Base-by-base conservation (phyloP, 2,888 invertebrate species). In the Tinea trinotella region DNA sequence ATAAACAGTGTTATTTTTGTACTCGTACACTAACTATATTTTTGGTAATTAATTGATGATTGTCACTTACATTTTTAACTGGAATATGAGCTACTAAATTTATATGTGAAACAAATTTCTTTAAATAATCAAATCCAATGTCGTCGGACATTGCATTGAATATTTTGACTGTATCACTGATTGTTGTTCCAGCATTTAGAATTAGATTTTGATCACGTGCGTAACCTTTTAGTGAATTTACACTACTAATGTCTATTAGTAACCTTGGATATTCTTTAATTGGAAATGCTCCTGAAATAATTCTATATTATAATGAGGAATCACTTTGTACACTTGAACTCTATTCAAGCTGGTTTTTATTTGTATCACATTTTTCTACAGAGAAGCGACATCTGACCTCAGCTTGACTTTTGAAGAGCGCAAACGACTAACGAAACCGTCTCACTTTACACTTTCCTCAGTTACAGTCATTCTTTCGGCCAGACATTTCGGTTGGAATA, bases 261-360 rank as follows among this genome's bases (percentile, higher is more conserved):
- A 55, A 34, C 18, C 20, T 12, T 13, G 55, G 55, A 36, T 55
- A 50, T 6, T 34, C 55, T 17, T 48, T 30, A 12, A 55, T 55
- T 50, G 55, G 55, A 15, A 40, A 55, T n/a, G 55, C 55, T 12
- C 55, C 55, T 55, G 40, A 22, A 54, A 54, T 30, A 30, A 10
- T 4, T 30, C n/a, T 7, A 30, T 2, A 4, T 30, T 2, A 30
- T 4, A 30, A n/a, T n/a, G n/a, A n/a, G n/a, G n/a, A n/a, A n/a
- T n/a, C n/a, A n/a, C n/a, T n/a, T n/a, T n/a, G n/a, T n/a, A n/a
- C n/a, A n/a, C n/a, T n/a, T n/a, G n/a, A n/a, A n/a, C n/a, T n/a
- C n/a, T n/a, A n/a, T n/a, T n/a, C n/a, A n/a, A n/a, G n/a, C n/a
- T n/a, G n/a, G n/a, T n/a, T n/a, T n/a, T n/a, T n/a, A n/a, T n/a